A percentile compares a stretch with the other conserved stretches of the same genome.
Evolutionary conservation across 35 echinoderm and acorn worm species (phyloP).

Genomic region (Chiridota heheva): DNA sequence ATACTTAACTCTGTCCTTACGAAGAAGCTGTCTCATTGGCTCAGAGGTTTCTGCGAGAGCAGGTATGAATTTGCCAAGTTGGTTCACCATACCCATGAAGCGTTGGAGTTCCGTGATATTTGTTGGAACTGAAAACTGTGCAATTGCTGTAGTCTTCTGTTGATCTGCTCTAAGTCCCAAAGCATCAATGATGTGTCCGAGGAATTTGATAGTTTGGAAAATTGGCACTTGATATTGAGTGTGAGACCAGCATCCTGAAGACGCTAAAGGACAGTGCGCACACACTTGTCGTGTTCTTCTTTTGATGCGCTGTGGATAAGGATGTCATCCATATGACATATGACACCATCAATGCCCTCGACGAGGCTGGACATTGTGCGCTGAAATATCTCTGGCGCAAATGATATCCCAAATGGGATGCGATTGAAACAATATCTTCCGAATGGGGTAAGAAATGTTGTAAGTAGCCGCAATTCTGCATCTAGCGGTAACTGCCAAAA

Average conservation of each 20-base stretch:
- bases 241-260: conserved; percentile 47
- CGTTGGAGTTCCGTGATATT: conserved; percentile 15
- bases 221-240: conserved; percentile 34
- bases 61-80: conserved; percentile 44
- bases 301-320: conserved; percentile 49
- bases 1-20: conserved; percentile 30
- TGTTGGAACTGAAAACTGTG: neutral
- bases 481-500: conserved; percentile 66
- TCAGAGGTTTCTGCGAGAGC: conserved; percentile 20
- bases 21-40: conserved; percentile 25
- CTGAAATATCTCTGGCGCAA: conserved; percentile 61
- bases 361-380: conserved; percentile 57
- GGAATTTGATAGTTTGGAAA: conserved; percentile 24
- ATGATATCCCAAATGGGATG: conserved; percentile 48
- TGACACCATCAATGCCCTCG: conserved; percentile 36
- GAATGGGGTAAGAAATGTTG: conserved; percentile 66
- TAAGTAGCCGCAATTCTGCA: conserved; percentile 35
- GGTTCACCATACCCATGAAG: conserved; percentile 31
- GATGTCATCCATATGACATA: conserved; percentile 73
- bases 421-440: conserved; percentile 54
- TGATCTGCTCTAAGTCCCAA: conserved; percentile 26
- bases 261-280: conserved; percentile 24
- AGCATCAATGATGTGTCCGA: conserved; percentile 29
- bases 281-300: conserved; percentile 30
- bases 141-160: conserved; percentile 12